Percentiles rank a stretch among this genome's conserved stretches.
Evolutionary conservation across 1,140 invertebrate genomes (phyloP).

Genomic region (Drosophila lacertosa): DNA sequence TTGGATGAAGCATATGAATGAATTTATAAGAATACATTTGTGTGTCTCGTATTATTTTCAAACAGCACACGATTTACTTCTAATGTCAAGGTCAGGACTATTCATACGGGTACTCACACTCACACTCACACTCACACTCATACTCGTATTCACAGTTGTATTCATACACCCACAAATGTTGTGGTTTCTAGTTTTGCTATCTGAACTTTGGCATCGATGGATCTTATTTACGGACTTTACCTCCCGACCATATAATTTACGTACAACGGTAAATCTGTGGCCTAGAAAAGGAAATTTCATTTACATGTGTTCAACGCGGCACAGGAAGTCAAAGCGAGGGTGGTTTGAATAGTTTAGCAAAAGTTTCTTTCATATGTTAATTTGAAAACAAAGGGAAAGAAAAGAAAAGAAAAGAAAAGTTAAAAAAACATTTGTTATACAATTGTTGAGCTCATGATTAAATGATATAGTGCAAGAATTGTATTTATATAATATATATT

Average conservation of each 20-base stretch:
- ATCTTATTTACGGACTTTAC: constrained; percentile 4
- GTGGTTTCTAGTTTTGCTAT: constrained; percentile 1
- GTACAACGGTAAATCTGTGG: constrained; percentile 7
- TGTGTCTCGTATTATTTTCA: constrained; percentile 14
- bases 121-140: background rate
- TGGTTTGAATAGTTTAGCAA: background rate
- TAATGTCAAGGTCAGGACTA: constrained; percentile 36
- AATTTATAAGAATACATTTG: constrained; percentile 32
- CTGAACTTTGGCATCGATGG: constrained; percentile 13
- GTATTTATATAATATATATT: too few relatives aligned
- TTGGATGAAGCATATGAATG: constrained; percentile 16
- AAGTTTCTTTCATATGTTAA: too few relatives aligned
- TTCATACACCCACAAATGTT: background rate
- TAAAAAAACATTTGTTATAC: too few relatives aligned
- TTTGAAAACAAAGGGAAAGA: too few relatives aligned
- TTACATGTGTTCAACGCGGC: constrained; percentile 1
- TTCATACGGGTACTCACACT: constrained; percentile 2
- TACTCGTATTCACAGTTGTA: background rate
- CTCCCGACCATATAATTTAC: constrained; percentile 10
- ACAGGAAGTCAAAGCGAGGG: background rate
- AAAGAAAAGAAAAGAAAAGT: too few relatives aligned
- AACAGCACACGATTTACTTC: constrained; percentile 18
- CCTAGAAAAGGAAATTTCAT: constrained; percentile 27
- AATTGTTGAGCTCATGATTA: too few relatives aligned
- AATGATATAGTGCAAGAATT: too few relatives aligned